Base-by-base conservation (phyloP, 92 coral and sea anemone genomes). In the Pocillopora meandrina region DNA sequence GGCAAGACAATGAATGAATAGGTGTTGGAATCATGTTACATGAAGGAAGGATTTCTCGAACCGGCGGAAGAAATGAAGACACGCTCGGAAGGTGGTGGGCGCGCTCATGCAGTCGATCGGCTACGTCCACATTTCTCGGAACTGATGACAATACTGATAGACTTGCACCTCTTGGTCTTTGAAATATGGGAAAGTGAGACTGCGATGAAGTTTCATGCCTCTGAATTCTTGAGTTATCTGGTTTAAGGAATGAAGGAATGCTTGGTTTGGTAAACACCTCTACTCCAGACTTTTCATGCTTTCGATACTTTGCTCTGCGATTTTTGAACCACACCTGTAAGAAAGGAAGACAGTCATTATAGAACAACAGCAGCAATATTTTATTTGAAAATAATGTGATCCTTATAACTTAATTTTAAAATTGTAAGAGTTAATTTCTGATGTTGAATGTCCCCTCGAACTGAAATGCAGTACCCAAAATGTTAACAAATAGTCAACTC, bases 241-340 rank as follows among this genome's bases (percentile, higher is more conserved):
- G 73, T 26, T 63, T 75, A 55, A 60, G 63, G n/a, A 83, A 62
- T 49, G 52, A 9, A n/a, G 77, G 55, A 20, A 61, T 68, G 23
- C 69, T 81, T 15, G 61, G 12, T 61, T 71, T 81, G 58, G 85
- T 57, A 57, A 18, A 19, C 73, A 55, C 16, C 74, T 83, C 64
- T 15, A 52, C 42, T 74, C 86, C 86, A 16, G 88, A 78, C 71
- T 89, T 84, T 57, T 93, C 92, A 66, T 91, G 94, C 61, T 93
- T 97, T 77, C 98, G 91, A 75, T 97, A 95, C 78, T 96, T 96
- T 69, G 98, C 98, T 49, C 98, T 79, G 23, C 98, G 87, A 81
- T 96, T 96, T 76, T 96, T 96, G 89, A 96, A 96, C 98, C 98
- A 96, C 58, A 96, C 98, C 98, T 96, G 61, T 23, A 52, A 33